Evolutionary conservation across 2,888 invertebrate species (phyloP), one percentile per base, ranked within the genome.

Genomic region (Rambutsinella grinnellia): DNA sequence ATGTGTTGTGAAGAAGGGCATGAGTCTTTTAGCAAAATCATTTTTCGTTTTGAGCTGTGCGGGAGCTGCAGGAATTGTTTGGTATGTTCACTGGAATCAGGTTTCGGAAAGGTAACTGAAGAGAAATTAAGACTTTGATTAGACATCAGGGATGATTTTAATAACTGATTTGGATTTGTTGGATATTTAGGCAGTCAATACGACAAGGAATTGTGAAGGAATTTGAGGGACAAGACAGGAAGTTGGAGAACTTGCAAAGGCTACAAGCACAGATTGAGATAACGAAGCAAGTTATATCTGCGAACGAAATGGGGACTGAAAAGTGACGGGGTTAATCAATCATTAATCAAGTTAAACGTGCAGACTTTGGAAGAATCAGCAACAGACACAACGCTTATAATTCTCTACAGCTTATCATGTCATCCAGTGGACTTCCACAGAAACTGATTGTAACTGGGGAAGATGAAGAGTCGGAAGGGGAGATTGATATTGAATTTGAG

Each of bases 381-480:
- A n/a, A n/a, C n/a, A n/a, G n/a, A n/a, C n/a, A n/a, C n/a, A n/a
- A n/a, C n/a, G n/a, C n/a, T n/a, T n/a, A n/a, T n/a, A n/a, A n/a
- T n/a, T n/a, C n/a, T n/a, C n/a, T n/a, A n/a, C n/a, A n/a, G n/a
- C n/a, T n/a, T n/a, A n/a, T n/a, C n/a, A 74, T 74, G 74, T 46
- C 58, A 5, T 47, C 67, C 2, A n/a, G 17, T 17, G 19, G 46
- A n/a, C 15, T 53, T 47, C 3, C 62, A 2, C 68, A 69, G 6
- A 76, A 72, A 27, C 67, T 72, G 46, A 76, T 78, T 26, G 76
- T 80, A 3, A 56, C 60, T 49, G 80, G 80, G 15, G 80, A 80
- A 68, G 80, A 78, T 63, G 74, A 76, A 21, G 80, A 80, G 54
- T 80, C 80, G 1, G 80, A 80, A 46, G 80, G 74, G 10, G 74